Conservation (phyloP, 2,113 vertebrate species). For the Arvicanthis niloticus region DNA sequence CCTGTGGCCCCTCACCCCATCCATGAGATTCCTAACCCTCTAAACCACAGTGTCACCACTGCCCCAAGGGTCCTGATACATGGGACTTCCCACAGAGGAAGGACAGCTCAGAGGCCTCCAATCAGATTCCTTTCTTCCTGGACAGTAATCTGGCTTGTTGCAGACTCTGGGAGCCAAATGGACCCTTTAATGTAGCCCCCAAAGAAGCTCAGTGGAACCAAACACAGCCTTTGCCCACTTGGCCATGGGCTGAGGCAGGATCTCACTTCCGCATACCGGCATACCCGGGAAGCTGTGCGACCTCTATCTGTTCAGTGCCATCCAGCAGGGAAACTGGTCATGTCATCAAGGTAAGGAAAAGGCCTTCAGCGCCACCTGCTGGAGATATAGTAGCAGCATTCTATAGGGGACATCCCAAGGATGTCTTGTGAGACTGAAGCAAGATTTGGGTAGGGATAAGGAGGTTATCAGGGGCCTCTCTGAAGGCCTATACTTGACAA, state of each 20-base stretch:
- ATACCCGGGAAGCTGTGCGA: background rate
- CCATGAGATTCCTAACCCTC: no score
- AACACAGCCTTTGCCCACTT: background rate
- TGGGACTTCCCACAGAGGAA: background rate
- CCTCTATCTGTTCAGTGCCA: no score
- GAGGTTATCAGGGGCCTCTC: background rate
- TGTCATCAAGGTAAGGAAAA: background rate
- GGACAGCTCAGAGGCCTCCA: background rate
- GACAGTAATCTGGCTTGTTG: background rate
- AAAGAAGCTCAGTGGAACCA: background rate
- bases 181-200: background rate
- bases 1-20: background rate
- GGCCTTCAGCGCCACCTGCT: slow-evolving; percentile 67
- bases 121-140: background rate
- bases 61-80: background rate
- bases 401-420: background rate
- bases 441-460: background rate
- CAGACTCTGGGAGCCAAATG: background rate
- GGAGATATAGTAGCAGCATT: background rate
- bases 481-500: background rate
- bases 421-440: background rate
- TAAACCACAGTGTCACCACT: background rate
- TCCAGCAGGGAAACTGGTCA: rapidly evolving
- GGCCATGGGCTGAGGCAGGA: rapidly evolving
- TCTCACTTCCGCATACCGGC: background rate